Percentiles rank a stretch among this genome's conserved stretches.
Evolutionary conservation across 1,140 invertebrate genomes (phyloP).

Genomic region (Drosophila azteca): DNA sequence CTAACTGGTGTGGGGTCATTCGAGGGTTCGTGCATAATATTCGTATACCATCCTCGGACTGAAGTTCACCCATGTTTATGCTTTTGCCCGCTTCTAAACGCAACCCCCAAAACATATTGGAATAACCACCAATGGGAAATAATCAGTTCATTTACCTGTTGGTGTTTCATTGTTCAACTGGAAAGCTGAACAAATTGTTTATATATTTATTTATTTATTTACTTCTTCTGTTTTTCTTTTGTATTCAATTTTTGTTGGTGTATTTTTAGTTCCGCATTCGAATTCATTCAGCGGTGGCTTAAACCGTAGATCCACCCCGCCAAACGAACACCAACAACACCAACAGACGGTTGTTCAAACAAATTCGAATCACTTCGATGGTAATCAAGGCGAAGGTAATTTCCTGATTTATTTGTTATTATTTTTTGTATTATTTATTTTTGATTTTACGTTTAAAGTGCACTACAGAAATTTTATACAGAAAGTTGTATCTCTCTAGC

Average conservation of each 20-base stretch:
- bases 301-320: slow-evolving; percentile 71
- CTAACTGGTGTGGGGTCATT: neutral
- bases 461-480: no score
- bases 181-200: slow-evolving; percentile 44
- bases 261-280: slow-evolving; percentile 73
- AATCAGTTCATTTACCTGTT: slow-evolving; percentile 34
- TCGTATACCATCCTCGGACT: slow-evolving; percentile 23
- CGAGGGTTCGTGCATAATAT: slow-evolving; percentile 13
- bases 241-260: slow-evolving; percentile 16
- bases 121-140: slow-evolving; percentile 12
- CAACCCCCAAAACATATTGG: slow-evolving; percentile 2
- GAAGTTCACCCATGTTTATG: slow-evolving; percentile 21
- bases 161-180: slow-evolving; percentile 3
- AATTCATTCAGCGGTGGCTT: slow-evolving; percentile 71
- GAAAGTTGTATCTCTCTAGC: no score
- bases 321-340: slow-evolving; percentile 56
- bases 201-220: slow-evolving; percentile 24
- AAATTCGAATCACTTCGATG: slow-evolving; percentile 67
- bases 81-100: slow-evolving; percentile 40
- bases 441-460: slow-evolving; percentile 10
- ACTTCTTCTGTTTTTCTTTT: slow-evolving; percentile 24
- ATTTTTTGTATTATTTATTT: slow-evolving; percentile 14
- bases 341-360: slow-evolving; percentile 39
- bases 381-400: slow-evolving; percentile 73
- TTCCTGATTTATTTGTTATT: slow-evolving; percentile 12